Base-by-base conservation (phyloP, 2,888 invertebrate species). In the Diaprepes abbreviatus region DNA sequence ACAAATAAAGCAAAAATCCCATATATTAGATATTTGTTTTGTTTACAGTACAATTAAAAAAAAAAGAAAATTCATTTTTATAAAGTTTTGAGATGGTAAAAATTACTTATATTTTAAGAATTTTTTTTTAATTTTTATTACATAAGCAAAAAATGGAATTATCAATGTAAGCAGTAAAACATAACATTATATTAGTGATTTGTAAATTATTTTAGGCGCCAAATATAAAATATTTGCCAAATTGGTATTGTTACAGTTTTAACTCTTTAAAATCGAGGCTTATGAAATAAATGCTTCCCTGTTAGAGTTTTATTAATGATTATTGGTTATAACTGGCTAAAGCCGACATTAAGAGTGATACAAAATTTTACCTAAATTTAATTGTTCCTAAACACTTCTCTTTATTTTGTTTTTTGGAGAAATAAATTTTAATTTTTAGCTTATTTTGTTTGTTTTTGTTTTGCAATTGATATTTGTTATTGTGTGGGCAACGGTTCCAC, bases 331-430 rank as follows among this genome's bases (percentile, higher is more conserved):
- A 50, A 24, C 28, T 50, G 28, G 48, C 48, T 14, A 50, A 28
- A 28, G 28, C 48, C 28, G 48, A 28, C 14, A 14, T 28, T 31
- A 24, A 48, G 24, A 28, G 48, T 50, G 28, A 50, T 28, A 21
- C 28, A 50, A 28, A 50, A 6, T 48, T 55, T 40, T 4, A 9
- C 40, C 57, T 40, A 57, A 57, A 40, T 58, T 43, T 28, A 21
- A 28, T 63, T 55, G 55, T 64, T 64, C 64, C 55, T 64, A 64
- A 28, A 28, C 31, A 28, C 16, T 3, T 50, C 28, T 4, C n/a
- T 28, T 50, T 24, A 7, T 24, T 48, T 48, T 24, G 1, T 50
- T 28, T 50, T 50, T 48, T 50, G 12, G 48, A 28, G 24, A 48
- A 48, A 48, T 48, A 48, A 48, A 48, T 48, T 48, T 24, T 48